Percentiles rank a stretch among this genome's conserved stretches.
These are phyloP conservation scores for Bursaphelenchus okinawaensis DNA, from an alignment of 2,888 invertebrate genomes.

Conservation along the genomic window DNA sequence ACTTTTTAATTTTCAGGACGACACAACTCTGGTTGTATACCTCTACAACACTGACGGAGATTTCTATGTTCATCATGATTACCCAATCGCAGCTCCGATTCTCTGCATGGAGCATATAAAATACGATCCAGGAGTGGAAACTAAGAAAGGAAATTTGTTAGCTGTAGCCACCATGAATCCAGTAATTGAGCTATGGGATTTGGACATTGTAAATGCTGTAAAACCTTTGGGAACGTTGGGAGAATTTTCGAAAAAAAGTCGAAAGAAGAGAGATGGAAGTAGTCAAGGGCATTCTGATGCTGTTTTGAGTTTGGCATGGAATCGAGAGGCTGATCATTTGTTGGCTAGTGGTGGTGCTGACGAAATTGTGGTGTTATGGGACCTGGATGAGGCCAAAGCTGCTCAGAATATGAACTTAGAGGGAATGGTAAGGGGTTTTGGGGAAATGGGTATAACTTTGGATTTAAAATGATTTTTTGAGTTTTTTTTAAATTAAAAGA, in stretches of 20 bases:
- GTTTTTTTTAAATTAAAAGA: background rate
- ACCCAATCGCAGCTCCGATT: conserved; percentile 80
- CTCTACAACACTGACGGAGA: conserved; percentile 87
- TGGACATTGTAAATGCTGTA: conserved; percentile 83
- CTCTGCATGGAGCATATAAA: conserved; percentile 85
- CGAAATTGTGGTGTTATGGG: conserved; percentile 80
- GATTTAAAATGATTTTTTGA: background rate
- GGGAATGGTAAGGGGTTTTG: conserved; percentile 66
- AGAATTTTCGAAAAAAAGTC: background rate
- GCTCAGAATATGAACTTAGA: conserved; percentile 70
- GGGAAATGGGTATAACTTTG: background rate
- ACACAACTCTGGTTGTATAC: conserved; percentile 59
- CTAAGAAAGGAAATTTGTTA: conserved; percentile 71
- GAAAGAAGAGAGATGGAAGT: conserved; percentile 40
- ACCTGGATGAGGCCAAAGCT: conserved; percentile 74
- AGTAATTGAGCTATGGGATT: conserved; percentile 89
- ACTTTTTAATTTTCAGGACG: conserved; percentile 34
- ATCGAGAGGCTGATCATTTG: conserved; percentile 66
- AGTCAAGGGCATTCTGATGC: conserved; percentile 74
- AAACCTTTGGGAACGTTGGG: conserved; percentile 77
- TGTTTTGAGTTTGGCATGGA: conserved; percentile 86
- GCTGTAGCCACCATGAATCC: conserved; percentile 89
- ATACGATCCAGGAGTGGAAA: conserved; percentile 73
- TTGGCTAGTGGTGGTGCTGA: conserved; percentile 86
- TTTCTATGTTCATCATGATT: conserved; percentile 85